Evolutionary conservation across 2,113 vertebrate species (phyloP).

Genomic region (Dromaius novaehollandiae): DNA sequence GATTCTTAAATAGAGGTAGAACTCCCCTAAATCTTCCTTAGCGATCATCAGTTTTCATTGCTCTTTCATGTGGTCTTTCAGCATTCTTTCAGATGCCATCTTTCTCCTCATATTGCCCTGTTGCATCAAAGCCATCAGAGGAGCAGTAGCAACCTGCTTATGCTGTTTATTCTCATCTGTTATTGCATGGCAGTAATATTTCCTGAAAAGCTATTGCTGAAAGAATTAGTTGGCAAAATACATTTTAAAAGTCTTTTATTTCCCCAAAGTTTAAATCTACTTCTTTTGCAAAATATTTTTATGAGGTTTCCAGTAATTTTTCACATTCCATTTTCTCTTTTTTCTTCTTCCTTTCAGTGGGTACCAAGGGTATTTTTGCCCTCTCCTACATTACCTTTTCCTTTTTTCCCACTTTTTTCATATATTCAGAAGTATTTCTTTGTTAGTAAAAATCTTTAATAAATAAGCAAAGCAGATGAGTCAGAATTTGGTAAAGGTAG

Average conservation of each 20-base stretch:
- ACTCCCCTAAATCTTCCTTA: background rate
- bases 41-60: background rate
- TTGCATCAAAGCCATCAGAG: background rate
- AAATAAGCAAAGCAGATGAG: background rate
- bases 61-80: background rate
- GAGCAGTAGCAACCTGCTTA: background rate
- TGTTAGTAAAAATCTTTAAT: background rate
- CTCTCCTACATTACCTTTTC: background rate
- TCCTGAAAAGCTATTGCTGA: background rate
- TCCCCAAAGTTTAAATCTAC: background rate
- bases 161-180: background rate
- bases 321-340: background rate
- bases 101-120: background rate
- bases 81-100: background rate
- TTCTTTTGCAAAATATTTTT: background rate
- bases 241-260: accelerated
- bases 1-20: background rate
- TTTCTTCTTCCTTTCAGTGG: background rate
- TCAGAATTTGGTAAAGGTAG: background rate
- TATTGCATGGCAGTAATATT: background rate
- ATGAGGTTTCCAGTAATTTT: background rate
- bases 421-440: background rate
- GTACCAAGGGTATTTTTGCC: background rate
- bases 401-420: background rate
- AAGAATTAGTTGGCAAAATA: background rate